These are phyloP conservation scores for Turdus rufiventris DNA, from an alignment of 2,113 vertebrate species.

Conservation along the genomic window DNA sequence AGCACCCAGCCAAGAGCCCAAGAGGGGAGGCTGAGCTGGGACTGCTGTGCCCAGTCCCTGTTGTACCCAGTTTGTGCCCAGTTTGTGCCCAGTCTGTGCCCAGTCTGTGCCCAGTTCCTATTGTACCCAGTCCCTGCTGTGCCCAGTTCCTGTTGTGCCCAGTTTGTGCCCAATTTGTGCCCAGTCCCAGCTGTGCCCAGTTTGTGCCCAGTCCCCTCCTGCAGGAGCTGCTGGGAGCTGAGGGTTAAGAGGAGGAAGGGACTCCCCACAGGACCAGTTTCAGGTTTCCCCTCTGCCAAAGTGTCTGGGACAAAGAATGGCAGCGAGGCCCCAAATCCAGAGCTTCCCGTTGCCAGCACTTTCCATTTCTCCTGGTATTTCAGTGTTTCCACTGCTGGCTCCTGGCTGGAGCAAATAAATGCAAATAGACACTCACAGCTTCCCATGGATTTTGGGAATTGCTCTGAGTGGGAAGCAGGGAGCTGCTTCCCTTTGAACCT, in stretches of 20 bases:
- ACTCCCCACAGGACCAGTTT: not conserved
- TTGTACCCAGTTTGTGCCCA: too few species aligned
- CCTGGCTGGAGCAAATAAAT: not conserved
- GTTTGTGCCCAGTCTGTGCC: fast-evolving
- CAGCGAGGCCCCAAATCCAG: not conserved
- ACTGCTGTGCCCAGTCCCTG: fast-evolving
- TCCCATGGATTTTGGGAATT: not conserved
- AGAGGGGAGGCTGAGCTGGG: not conserved
- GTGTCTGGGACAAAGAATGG: conserved; percentile 37
- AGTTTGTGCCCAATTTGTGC: too few species aligned
- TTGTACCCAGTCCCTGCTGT: too few species aligned
- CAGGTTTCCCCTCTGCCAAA: not conserved
- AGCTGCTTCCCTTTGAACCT: not conserved
- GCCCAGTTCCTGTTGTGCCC: too few species aligned
- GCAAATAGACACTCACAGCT: not conserved
- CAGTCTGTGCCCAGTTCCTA: too few species aligned
- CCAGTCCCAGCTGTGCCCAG: not conserved
- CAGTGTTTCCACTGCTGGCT: conserved; percentile 10
- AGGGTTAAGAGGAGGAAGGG: not conserved
- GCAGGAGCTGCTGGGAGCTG: not conserved
- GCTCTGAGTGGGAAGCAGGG: not conserved
- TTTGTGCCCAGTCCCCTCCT: fast-evolving
- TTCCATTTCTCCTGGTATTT: not conserved
- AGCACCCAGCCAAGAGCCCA: too few species aligned
- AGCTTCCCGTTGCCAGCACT: not conserved